phyloP scores from a whole-genome alignment of 2,113 vertebrate genomes.

The Butorides virescens region DNA sequence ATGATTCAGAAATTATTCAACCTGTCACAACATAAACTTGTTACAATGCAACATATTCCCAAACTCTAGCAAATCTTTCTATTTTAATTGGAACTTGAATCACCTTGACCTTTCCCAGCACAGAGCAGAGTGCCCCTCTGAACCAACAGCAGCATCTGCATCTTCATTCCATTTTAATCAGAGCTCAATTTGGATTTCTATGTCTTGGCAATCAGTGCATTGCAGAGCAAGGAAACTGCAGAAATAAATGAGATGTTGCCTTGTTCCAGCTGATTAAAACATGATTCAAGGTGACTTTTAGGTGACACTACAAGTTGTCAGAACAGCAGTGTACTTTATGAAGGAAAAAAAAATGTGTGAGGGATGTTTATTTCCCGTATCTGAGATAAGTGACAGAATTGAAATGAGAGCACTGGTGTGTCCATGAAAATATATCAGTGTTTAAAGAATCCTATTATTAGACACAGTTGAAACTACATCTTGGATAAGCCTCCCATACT shows the following conservation, averaged over 20 bases:
- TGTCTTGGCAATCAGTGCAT: constrained; percentile 49
- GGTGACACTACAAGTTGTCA: constrained; percentile 60
- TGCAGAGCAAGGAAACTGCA: constrained; percentile 46
- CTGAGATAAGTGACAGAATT: constrained; percentile 65
- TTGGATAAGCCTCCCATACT: constrained; percentile 70
- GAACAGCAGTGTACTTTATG: constrained; percentile 42
- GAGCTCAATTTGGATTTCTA: constrained; percentile 66
- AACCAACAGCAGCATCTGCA: constrained; percentile 46
- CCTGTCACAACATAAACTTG: not conserved
- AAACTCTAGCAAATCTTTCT: not conserved
- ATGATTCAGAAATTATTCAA: not conserved
- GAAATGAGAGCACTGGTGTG: constrained; percentile 57
- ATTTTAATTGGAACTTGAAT: constrained; percentile 41
- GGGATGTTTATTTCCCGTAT: constrained; percentile 62
- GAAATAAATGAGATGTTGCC: constrained; percentile 77
- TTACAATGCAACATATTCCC: not conserved
- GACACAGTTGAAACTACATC: constrained; percentile 69
- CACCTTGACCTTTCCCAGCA: constrained; percentile 65
- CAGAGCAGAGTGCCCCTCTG: not conserved
- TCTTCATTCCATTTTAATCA: constrained; percentile 71
- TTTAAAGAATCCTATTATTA: constrained; percentile 78
- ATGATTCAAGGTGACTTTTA: constrained; percentile 76
- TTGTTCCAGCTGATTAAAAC: constrained; percentile 69
- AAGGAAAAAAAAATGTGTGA: constrained; percentile 23
- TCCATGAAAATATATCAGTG: constrained; percentile 69